Evolutionary conservation across 2,888 invertebrate species (phyloP).

Genomic region (Thera obeliscata): DNA sequence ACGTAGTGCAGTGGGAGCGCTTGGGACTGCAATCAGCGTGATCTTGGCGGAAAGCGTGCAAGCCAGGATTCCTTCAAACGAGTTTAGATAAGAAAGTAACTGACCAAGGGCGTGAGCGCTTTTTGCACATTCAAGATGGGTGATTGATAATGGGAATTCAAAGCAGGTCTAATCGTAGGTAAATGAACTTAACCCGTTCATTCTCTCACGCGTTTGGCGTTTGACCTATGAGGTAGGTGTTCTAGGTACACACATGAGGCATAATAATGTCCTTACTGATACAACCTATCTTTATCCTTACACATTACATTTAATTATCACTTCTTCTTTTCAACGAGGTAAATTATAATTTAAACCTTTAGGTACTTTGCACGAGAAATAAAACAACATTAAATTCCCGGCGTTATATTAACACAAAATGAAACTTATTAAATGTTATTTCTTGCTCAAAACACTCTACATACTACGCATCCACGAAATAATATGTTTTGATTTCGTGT

Average conservation of each 20-base stretch:
- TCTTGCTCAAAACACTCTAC: too few species aligned
- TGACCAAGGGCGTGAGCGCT: slow-evolving; percentile 41
- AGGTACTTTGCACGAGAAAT: too few species aligned
- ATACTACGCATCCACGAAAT: neutral
- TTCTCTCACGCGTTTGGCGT: neutral
- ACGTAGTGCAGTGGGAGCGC: slow-evolving; percentile 1
- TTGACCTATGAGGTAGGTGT: too few species aligned
- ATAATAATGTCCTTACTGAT: too few species aligned
- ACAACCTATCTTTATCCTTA: too few species aligned
- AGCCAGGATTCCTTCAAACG: slow-evolving; percentile 43
- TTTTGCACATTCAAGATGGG: slow-evolving; percentile 32
- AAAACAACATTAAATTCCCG: too few species aligned
- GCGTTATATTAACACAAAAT: too few species aligned
- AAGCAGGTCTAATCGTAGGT: slow-evolving; percentile 8
- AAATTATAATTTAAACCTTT: too few species aligned
- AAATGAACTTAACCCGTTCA: neutral
- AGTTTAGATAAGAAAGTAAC: slow-evolving; percentile 44
- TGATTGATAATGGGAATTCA: slow-evolving; percentile 25
- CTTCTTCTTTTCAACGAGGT: too few species aligned
- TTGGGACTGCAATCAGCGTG: slow-evolving; percentile 21
- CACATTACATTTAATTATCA: too few species aligned
- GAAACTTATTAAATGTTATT: too few species aligned
- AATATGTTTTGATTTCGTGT: neutral
- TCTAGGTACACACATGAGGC: too few species aligned
- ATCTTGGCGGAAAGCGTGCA: slow-evolving; percentile 42